Percentiles rank a stretch among this genome's conserved stretches.
phyloP scores from a whole-genome alignment of 2,888 invertebrate genomes.

The Caenorhabditis imperialis region DNA sequence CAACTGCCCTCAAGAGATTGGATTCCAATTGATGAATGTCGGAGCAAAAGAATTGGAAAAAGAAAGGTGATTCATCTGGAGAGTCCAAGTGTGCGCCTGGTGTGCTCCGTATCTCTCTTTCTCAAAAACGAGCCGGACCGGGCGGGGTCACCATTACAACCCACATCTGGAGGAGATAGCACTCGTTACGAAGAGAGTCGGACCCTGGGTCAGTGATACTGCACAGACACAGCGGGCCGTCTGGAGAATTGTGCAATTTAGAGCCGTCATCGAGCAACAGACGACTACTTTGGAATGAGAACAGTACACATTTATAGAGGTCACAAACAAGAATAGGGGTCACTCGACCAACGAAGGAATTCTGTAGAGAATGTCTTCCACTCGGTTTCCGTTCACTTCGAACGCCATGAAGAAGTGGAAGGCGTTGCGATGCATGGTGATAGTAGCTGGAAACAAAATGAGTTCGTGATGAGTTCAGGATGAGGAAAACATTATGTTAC shows the following conservation, averaged over 20 bases:
- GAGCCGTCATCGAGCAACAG: slow-evolving; percentile 30
- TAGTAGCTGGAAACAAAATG: slow-evolving; percentile 24
- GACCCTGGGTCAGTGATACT: slow-evolving; percentile 45
- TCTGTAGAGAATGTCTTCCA: slow-evolving; percentile 51
- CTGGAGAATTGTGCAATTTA: slow-evolving; percentile 41
- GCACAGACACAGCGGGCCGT: slow-evolving; percentile 11
- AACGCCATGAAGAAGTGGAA: slow-evolving; percentile 55
- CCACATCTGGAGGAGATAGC: slow-evolving; percentile 6
- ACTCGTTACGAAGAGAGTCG: slow-evolving; percentile 7
- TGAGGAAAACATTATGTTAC: slow-evolving; percentile 4
- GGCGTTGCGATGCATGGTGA: slow-evolving; percentile 45
- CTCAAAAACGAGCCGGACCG: slow-evolving; percentile 37
- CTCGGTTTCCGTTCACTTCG: slow-evolving; percentile 39
- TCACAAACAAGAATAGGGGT: background rate
- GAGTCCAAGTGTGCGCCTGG: slow-evolving; percentile 26
- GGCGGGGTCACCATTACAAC: slow-evolving; percentile 50
- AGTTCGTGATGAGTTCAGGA: background rate
- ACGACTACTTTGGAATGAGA: slow-evolving; percentile 6
- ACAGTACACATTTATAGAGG: slow-evolving; percentile 20
- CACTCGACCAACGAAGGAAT: slow-evolving; percentile 45
- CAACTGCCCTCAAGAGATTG: slow-evolving; percentile 12
- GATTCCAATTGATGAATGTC: slow-evolving; percentile 14
- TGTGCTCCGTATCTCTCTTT: slow-evolving; percentile 5
- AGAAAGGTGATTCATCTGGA: slow-evolving; percentile 35
- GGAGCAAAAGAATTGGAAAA: slow-evolving; percentile 18